phyloP scores from a whole-genome alignment of 1,140 invertebrate genomes.

The Euwallacea similis region DNA sequence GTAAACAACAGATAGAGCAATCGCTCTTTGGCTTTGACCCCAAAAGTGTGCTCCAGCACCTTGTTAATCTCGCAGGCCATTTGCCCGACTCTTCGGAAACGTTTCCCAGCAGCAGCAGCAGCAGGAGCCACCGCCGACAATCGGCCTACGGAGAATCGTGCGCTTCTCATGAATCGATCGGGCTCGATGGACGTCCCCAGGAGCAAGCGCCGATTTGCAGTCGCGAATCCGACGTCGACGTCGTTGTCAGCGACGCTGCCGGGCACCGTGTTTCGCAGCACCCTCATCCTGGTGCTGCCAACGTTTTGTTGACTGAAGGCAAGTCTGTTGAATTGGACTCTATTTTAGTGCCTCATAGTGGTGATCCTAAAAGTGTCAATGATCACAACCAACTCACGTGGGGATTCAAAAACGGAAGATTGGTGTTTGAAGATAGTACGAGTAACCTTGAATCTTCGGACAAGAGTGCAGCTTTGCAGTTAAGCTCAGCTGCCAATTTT shows the following conservation, averaged over 20 bases:
- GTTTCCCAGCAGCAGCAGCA: constrained; percentile 17
- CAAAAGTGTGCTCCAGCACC: constrained; percentile 11
- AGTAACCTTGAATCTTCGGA: constrained; percentile 15
- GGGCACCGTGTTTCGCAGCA: constrained; percentile 24
- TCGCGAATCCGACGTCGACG: constrained; percentile 49
- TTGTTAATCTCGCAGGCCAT: constrained; percentile 15
- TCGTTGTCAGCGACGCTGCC: constrained; percentile 44
- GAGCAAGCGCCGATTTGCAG: constrained; percentile 51
- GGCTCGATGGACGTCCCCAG: constrained; percentile 40
- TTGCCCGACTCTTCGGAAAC: constrained; percentile 24
- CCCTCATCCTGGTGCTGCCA: constrained; percentile 24
- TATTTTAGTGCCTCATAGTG: not conserved
- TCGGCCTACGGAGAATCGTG: constrained; percentile 30
- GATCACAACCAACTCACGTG: constrained; percentile 39
- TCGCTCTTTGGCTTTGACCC: constrained; percentile 21
- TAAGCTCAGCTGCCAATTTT: not conserved
- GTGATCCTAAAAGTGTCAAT: not conserved
- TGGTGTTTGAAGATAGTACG: constrained; percentile 44
- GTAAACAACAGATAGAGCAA: not conserved
- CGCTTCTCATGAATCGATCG: constrained; percentile 45
- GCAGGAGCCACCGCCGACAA: not conserved
- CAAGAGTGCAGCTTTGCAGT: constrained; percentile 21
- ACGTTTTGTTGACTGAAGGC: constrained; percentile 10
- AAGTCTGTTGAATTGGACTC: constrained; percentile 1
- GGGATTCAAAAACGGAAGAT: constrained; percentile 46